A percentile compares a stretch with the other conserved stretches of the same genome.
These are phyloP conservation scores for Oscheius sp. DNA, from an alignment of 2,888 invertebrate species.

Conservation along the genomic window DNA sequence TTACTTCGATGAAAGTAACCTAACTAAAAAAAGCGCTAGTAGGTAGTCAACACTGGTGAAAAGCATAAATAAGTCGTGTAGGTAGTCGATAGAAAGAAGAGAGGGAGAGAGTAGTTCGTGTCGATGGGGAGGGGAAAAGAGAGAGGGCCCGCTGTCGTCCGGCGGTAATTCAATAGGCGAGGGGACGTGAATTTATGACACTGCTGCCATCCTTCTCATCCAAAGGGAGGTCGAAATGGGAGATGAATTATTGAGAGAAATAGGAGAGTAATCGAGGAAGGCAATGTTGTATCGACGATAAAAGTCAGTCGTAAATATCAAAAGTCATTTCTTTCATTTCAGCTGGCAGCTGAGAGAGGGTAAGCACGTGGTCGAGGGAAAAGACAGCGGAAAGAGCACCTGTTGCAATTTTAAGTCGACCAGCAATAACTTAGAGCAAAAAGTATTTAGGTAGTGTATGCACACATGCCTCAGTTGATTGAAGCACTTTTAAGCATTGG, in stretches of 20 bases:
- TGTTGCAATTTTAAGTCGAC: too few species aligned
- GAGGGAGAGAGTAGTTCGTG: neutral
- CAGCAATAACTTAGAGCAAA: too few species aligned
- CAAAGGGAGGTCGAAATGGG: neutral
- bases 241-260: neutral
- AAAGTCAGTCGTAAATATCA: too few species aligned
- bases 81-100: neutral
- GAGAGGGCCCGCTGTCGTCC: slow-evolving; percentile 21
- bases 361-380: too few species aligned
- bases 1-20: too few species aligned
- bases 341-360: too few species aligned
- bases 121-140: neutral
- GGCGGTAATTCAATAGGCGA: slow-evolving; percentile 30
- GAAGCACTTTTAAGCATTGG: too few species aligned
- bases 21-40: too few species aligned
- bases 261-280: neutral
- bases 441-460: too few species aligned
- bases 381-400: too few species aligned
- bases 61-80: slow-evolving; percentile 11
- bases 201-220: neutral
- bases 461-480: too few species aligned
- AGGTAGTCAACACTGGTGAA: neutral
- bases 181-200: slow-evolving; percentile 30
- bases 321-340: too few species aligned
- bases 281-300: neutral